Evolutionary conservation across 1,140 invertebrate genomes (phyloP).

Genomic region (Drosophila baimaii): DNA sequence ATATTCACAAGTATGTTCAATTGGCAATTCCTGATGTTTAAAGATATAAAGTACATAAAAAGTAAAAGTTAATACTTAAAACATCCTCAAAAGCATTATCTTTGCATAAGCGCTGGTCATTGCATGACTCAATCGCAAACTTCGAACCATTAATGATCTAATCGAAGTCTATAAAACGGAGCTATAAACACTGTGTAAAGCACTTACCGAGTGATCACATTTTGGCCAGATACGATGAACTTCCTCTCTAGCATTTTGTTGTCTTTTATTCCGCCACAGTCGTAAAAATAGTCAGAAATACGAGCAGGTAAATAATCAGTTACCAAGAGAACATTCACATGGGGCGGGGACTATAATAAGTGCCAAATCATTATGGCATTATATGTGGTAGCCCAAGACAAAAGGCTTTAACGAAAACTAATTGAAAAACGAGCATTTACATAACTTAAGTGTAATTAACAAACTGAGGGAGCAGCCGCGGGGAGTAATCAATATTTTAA

Average conservation of each 20-base stretch:
- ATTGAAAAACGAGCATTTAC: constrained; percentile 76
- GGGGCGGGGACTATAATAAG: constrained; percentile 21
- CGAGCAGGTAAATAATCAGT: constrained; percentile 24
- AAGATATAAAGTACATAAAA: no score
- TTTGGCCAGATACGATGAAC: constrained; percentile 20
- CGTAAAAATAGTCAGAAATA: constrained; percentile 23
- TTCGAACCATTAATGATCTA: constrained; percentile 40
- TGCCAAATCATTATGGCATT: constrained; percentile 59
- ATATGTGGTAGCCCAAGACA: constrained; percentile 40
- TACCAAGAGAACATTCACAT: constrained; percentile 24
- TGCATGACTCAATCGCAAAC: constrained; percentile 28
- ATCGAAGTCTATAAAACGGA: constrained; percentile 39
- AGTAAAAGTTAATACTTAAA: constrained; percentile 21
- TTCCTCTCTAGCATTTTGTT: constrained; percentile 2
- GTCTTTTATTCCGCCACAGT: background rate
- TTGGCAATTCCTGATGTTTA: no score
- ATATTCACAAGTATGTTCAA: background rate
- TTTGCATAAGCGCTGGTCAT: constrained; percentile 26
- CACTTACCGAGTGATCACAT: constrained; percentile 21
- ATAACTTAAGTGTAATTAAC: constrained; percentile 78
- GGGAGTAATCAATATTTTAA: constrained; percentile 75
- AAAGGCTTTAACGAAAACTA: constrained; percentile 65
- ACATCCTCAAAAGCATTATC: background rate
- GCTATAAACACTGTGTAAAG: constrained; percentile 44
- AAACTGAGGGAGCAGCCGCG: constrained; percentile 32